These are phyloP conservation scores for Gastrophysa polygoni DNA, from an alignment of 2,888 invertebrate species.

Conservation along the genomic window DNA sequence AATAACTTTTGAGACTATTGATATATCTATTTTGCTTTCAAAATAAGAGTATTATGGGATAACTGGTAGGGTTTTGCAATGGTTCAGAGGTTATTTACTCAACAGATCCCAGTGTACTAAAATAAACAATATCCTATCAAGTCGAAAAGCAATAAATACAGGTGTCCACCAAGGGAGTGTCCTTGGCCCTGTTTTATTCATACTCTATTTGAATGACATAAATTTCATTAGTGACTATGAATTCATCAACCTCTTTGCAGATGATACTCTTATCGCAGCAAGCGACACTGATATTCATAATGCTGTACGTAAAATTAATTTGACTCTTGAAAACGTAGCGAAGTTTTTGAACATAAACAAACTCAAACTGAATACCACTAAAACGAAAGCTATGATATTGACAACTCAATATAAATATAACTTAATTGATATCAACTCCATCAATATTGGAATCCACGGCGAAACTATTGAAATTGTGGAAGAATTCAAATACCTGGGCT, in stretches of 20 bases:
- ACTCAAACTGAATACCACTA: neutral
- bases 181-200: neutral
- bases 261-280: constrained; percentile 10
- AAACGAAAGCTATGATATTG: constrained; percentile 10
- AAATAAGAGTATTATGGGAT: neutral
- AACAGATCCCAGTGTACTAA: neutral
- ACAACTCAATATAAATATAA: neutral
- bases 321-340: constrained; percentile 3
- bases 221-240: constrained; percentile 7
- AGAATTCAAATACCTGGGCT: constrained; percentile 9
- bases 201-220: constrained; percentile 4
- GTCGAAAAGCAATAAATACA: constrained; percentile 23
- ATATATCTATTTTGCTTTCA: constrained; percentile 2
- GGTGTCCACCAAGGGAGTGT: neutral
- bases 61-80: constrained; percentile 6
- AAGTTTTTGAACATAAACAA: neutral
- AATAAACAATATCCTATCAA: constrained; percentile 17
- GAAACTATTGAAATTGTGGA: constrained; percentile 12
- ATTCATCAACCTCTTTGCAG: constrained; percentile 10
- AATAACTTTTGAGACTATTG: neutral
- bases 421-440: neutral
- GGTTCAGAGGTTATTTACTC: constrained; percentile 5
- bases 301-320: constrained; percentile 1
- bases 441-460: constrained; percentile 1
- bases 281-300: constrained; percentile 8